Percentiles rank a stretch among this genome's conserved stretches.
Evolutionary conservation across 2,797 vertebrate genomes (phyloP).

Genomic region (Kryptolebias ocellatus): DNA sequence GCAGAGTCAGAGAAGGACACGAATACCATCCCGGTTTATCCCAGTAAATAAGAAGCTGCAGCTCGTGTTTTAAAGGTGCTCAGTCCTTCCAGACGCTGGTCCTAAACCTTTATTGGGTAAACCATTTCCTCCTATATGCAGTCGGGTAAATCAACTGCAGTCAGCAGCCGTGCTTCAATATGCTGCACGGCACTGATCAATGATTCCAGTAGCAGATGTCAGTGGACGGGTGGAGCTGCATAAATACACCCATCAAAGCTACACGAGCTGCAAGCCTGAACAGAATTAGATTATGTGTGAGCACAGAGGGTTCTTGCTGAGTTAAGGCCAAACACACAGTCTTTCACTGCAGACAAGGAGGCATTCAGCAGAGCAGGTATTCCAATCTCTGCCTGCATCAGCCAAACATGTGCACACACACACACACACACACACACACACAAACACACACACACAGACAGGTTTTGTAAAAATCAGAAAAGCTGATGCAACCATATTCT

Average conservation of each 20-base stretch:
- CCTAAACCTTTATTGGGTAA: not conserved
- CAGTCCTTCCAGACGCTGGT: not conserved
- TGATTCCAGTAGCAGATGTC: conserved; percentile 16
- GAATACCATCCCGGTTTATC: no score
- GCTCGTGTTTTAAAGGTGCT: not conserved
- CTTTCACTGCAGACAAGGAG: conserved; percentile 63
- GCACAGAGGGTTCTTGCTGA: conserved; percentile 37
- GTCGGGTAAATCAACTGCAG: conserved; percentile 21
- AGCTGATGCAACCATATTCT: conserved; percentile 53
- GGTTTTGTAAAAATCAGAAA: conserved; percentile 25
- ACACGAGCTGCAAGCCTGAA: conserved; percentile 1
- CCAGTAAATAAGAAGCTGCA: no score
- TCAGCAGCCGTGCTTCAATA: conserved; percentile 39
- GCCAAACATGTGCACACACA: conserved; percentile 23
- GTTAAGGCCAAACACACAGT: conserved; percentile 52
- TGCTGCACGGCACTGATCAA: conserved; percentile 27
- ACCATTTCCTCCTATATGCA: conserved; percentile 5
- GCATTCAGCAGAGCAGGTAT: conserved; percentile 62
- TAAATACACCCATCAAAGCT: conserved; percentile 24
- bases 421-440: conserved; percentile 12
- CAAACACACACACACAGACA: conserved; percentile 19
- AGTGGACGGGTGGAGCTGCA: conserved; percentile 21
- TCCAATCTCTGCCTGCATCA: conserved; percentile 52
- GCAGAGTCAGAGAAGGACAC: not conserved
- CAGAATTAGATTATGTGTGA: conserved; percentile 37